Conservation (phyloP, 2,113 vertebrate species). For the Hipposideros armiger region DNA sequence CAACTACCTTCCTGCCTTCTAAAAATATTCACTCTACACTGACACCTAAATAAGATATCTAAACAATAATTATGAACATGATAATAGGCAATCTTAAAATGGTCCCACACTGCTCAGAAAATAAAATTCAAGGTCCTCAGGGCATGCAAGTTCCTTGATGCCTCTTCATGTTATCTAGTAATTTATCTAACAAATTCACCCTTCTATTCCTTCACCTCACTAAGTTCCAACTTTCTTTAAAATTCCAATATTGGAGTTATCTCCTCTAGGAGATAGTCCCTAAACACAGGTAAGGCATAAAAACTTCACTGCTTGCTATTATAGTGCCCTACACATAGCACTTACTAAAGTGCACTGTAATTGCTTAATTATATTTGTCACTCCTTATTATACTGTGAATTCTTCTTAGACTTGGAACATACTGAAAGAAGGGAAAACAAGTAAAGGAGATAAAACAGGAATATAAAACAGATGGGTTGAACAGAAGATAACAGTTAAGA, state of each 20-base stretch:
- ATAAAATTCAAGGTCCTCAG: background rate
- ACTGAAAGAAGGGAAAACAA: background rate
- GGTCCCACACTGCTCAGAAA: background rate
- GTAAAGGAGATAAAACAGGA: background rate
- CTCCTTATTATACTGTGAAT: background rate
- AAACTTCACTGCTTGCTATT: background rate
- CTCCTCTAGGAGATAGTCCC: background rate
- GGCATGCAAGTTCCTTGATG: background rate
- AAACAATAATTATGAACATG: background rate
- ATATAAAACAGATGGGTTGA: background rate
- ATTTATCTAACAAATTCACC: background rate
- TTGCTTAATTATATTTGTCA: background rate
- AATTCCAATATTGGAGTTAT: background rate
- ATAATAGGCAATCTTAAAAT: background rate
- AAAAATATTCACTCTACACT: background rate
- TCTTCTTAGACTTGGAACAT: background rate
- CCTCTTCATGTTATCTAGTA: background rate
- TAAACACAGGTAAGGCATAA: background rate
- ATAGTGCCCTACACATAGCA: background rate
- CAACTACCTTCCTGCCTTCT: background rate
- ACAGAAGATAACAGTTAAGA: background rate
- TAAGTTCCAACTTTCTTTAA: slow-evolving; percentile 18
- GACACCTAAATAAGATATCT: background rate
- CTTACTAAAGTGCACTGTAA: background rate
- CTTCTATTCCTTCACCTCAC: background rate